Conservation (phyloP, 2,113 vertebrate species). For the Pseudopipra pipra region DNA sequence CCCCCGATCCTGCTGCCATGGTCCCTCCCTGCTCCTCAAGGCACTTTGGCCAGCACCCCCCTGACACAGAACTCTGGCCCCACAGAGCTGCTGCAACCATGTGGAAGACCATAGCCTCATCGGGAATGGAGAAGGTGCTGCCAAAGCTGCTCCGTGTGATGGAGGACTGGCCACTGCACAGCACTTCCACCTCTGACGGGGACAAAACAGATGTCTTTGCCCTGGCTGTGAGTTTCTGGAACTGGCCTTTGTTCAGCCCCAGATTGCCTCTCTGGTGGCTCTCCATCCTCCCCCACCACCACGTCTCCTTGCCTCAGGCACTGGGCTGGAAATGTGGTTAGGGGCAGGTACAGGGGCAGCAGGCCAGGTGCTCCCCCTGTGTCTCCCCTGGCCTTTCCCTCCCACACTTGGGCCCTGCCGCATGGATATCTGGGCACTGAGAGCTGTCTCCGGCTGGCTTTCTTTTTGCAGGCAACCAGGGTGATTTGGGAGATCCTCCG, state of each 20-base stretch:
- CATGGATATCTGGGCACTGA: not conserved
- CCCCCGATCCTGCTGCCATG: no score
- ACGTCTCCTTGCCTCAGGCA: not conserved
- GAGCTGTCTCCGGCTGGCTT: not conserved
- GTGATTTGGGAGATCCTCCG: not conserved
- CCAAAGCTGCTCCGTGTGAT: not conserved
- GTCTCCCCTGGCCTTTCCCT: not conserved
- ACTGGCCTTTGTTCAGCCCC: not conserved
- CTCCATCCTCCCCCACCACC: not conserved
- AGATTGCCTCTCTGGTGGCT: not conserved
- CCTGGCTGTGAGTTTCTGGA: not conserved
- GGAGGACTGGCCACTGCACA: not conserved
- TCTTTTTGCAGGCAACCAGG: not conserved
- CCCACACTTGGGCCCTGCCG: not conserved
- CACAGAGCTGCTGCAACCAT: not conserved
- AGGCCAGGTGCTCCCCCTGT: not conserved
- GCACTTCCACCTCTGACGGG: not conserved
- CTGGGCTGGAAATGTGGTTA: not conserved
- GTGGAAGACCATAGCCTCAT: not conserved
- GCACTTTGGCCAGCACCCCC: not conserved
- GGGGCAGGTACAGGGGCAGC: not conserved
- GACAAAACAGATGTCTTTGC: not conserved
- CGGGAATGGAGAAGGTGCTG: not conserved
- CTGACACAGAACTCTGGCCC: not conserved
- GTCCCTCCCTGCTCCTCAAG: not conserved